These are phyloP conservation scores for Sitobion miscanthi DNA, from an alignment of 1,140 invertebrate species.

Conservation along the genomic window DNA sequence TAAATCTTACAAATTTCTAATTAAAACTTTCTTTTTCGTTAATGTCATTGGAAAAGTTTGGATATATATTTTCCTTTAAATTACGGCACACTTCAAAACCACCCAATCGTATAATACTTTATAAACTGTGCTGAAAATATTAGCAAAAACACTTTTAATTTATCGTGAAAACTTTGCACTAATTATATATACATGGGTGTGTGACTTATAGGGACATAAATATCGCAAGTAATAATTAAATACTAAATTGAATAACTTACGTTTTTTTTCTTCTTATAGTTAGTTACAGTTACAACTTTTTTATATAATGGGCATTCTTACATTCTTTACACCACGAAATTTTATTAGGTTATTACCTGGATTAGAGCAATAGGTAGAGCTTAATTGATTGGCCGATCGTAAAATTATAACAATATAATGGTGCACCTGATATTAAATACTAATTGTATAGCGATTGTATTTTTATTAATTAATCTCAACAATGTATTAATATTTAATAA, in stretches of 20 bases:
- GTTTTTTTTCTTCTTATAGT: background rate
- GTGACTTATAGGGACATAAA: background rate
- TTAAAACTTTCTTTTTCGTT: slow-evolving; percentile 6
- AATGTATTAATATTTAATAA: too few species aligned
- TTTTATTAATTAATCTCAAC: too few species aligned
- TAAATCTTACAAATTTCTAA: slow-evolving; percentile 14
- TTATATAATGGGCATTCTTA: background rate
- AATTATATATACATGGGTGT: background rate
- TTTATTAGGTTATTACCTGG: background rate
- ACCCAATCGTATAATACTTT: background rate
- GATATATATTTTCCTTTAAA: background rate
- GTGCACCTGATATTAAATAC: too few species aligned
- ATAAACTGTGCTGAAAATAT: slow-evolving; percentile 12
- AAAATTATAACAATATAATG: background rate
- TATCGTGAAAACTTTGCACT: background rate
- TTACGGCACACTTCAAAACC: background rate
- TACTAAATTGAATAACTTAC: background rate
- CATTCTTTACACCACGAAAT: background rate
- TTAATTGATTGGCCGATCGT: background rate
- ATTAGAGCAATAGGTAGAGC: background rate
- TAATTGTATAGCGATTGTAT: too few species aligned
- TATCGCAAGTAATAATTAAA: background rate
- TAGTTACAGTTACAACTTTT: background rate
- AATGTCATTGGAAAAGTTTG: background rate
- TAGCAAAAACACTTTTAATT: slow-evolving; percentile 8